Percentiles rank a stretch among this genome's conserved stretches.
phyloP scores from a whole-genome alignment of 2,113 vertebrate genomes.

The Anolis carolinensis region DNA sequence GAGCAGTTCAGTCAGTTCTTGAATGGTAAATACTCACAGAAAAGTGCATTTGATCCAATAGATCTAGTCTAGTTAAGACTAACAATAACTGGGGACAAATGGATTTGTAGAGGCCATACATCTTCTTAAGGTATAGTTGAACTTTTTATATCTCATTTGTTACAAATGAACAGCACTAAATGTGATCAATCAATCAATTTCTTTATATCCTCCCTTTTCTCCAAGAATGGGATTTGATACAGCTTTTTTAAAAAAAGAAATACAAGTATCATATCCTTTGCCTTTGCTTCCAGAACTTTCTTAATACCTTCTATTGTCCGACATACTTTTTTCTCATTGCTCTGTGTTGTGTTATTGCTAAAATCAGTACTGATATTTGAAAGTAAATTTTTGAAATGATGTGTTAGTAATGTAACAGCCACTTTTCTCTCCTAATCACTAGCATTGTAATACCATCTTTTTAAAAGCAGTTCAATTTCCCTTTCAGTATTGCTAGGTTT shows the following conservation, averaged over 20 bases:
- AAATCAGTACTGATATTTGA: constrained; percentile 44
- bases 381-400: constrained; percentile 32
- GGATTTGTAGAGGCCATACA: not conserved
- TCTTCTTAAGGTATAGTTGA: not conserved
- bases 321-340: constrained; percentile 36
- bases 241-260: too few species aligned
- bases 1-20: too few species aligned
- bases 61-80: not conserved
- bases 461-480: constrained; percentile 59
- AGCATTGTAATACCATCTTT: constrained; percentile 52
- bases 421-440: constrained; percentile 51
- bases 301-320: not conserved
- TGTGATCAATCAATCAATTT: not conserved
- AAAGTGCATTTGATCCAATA: too few species aligned
- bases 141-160: not conserved
- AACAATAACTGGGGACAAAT: not conserved
- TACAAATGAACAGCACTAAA: not conserved
- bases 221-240: too few species aligned
- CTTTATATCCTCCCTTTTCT: too few species aligned
- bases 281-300: not conserved
- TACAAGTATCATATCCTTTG: too few species aligned
- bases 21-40: too few species aligned
- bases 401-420: not conserved
- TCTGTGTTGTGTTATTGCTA: constrained; percentile 33
- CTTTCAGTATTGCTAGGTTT: constrained; percentile 45